These are phyloP conservation scores for Chroicocephalus ridibundus DNA, from an alignment of 2,113 vertebrate species.

Conservation along the genomic window DNA sequence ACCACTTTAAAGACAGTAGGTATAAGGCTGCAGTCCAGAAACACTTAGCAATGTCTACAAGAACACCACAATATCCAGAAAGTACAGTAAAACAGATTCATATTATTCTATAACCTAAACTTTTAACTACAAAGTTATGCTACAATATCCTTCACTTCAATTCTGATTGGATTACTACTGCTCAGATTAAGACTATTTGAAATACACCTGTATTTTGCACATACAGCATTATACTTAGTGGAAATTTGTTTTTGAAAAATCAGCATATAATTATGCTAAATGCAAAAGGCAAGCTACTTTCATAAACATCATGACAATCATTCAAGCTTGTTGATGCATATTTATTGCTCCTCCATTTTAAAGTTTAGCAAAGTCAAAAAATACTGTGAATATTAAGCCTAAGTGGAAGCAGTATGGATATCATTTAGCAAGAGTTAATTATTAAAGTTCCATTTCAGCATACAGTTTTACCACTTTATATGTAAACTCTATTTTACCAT, in stretches of 20 bases:
- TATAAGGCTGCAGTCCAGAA: not conserved
- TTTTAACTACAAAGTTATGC: not conserved
- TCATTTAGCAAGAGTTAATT: conserved; percentile 23
- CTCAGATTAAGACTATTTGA: not conserved
- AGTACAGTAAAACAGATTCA: not conserved
- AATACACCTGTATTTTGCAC: not conserved
- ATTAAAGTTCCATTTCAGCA: not conserved
- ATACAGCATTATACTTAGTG: not conserved
- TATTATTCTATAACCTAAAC: not conserved
- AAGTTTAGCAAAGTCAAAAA: conserved; percentile 31
- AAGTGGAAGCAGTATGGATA: not conserved
- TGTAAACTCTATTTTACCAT: not conserved
- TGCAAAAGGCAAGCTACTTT: not conserved
- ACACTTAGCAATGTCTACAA: not conserved
- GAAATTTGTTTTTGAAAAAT: not conserved
- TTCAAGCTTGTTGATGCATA: not conserved
- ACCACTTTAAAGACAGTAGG: not conserved
- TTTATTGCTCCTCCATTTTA: conserved; percentile 32
- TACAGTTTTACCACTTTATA: not conserved
- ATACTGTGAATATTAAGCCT: not conserved
- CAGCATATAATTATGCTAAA: conserved; percentile 11
- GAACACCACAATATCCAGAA: not conserved
- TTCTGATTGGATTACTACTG: not conserved
- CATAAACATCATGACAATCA: not conserved
- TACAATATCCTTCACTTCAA: not conserved